Percentiles rank a stretch among this genome's conserved stretches.
Evolutionary conservation across 1,140 invertebrate species (phyloP).

Genomic region (Anastrepha obliqua): DNA sequence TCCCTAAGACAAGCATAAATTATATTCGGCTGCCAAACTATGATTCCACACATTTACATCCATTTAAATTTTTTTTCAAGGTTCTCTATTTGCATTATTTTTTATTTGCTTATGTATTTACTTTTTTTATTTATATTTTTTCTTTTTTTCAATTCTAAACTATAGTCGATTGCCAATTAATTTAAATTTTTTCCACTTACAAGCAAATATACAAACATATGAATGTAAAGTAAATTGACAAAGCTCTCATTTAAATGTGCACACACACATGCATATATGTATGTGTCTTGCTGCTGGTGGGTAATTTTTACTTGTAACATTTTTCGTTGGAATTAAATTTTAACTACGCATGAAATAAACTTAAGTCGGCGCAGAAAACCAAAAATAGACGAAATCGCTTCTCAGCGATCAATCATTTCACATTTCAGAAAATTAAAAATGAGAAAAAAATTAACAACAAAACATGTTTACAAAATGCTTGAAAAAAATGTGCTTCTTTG

Average conservation of each 20-base stretch:
- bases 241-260: no score
- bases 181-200: background rate
- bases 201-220: background rate
- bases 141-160: background rate
- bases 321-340: background rate
- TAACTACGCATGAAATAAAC: background rate
- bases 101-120: background rate
- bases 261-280: no score
- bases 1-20: no score
- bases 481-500: no score
- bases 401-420: no score
- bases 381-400: no score
- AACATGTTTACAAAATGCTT: background rate
- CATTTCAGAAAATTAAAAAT: no score
- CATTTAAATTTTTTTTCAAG: background rate
- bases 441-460: background rate
- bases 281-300: background rate
- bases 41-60: background rate
- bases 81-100: background rate
- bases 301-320: background rate
- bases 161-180: conserved; percentile 26
- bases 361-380: background rate
- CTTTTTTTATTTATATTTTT: background rate
- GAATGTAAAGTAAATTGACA: no score
- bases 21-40: background rate